Conservation (phyloP, 2,113 vertebrate species). For the Mirounga angustirostris region DNA sequence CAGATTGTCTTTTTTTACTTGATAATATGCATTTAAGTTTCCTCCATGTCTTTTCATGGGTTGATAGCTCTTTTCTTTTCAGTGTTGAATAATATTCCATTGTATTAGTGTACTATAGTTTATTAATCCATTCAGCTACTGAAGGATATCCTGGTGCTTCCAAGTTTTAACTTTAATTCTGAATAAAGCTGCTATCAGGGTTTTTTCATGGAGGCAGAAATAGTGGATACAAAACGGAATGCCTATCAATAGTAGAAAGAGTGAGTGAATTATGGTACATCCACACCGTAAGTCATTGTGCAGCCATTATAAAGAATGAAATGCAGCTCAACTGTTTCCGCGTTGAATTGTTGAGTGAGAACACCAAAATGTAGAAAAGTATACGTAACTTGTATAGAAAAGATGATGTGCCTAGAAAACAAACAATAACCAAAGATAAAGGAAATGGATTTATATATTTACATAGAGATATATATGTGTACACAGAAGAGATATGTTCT, state of each 20-base stretch:
- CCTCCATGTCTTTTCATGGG: neutral
- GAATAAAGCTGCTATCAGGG: neutral
- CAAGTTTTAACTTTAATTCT: neutral
- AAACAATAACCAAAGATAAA: neutral
- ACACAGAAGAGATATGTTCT: neutral
- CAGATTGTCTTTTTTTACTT: neutral
- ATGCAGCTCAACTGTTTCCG: neutral
- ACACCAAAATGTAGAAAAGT: neutral
- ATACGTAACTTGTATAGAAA: conserved; percentile 5
- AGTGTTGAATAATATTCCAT: neutral
- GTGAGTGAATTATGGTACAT: neutral
- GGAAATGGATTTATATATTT: neutral
- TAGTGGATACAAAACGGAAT: neutral
- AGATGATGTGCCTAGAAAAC: neutral
- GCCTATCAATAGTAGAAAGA: neutral
- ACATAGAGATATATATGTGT: neutral
- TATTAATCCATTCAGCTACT: neutral
- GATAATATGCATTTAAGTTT: neutral
- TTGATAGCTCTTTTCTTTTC: conserved; percentile 20
- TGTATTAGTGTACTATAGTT: neutral
- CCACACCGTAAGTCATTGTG: neutral
- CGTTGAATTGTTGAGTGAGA: neutral
- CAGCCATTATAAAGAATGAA: neutral
- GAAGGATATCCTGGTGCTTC: neutral
- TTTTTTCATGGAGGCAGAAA: neutral